Evolutionary conservation across 2,113 vertebrate genomes (phyloP), one percentile per base, ranked within the genome.

Genomic region (Toxotes chatareus): DNA sequence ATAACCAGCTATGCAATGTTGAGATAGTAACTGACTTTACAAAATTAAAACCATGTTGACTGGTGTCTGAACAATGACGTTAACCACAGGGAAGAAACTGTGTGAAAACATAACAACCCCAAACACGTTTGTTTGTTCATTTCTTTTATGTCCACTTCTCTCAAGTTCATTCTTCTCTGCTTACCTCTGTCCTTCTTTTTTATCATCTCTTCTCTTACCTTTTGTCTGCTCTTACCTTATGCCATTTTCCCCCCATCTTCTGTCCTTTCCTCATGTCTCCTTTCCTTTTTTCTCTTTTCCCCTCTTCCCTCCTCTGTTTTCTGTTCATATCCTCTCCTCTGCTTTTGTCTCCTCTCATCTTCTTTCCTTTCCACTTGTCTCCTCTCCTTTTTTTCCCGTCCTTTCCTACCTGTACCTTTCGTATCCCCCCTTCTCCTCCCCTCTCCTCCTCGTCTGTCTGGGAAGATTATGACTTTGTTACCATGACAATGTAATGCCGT

Each of bases 401-500:
- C 14, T 62, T 72, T 62, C 49, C 32, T 36, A 19, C 47, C 38
- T 57, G 51, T 9, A 12, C 51, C 17, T 7, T 4, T 19, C 40
- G 7, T 53, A 0, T 77, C 31, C 7, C 38, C 16, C 16, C 11
- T 12, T 63, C 76, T 63, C 60, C 42, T 38, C 27, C 42, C 40
- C 64, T 59, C 21, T 34, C 51, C 4, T 67, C 63, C 68, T 67
- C 11, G 13, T 83, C 53, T 85, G 83, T 80, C 79, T 4, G 27
- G 36, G 32, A 51, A 83, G 74, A 84, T 91, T 87, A 82, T 72
- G 34, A 84, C 75, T 79, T 72, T 85, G 89, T 92, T 91, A 73
- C 88, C 82, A 94, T 90, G 87, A 89, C 90, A 80, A 82, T 82
- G 51, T 59, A 60, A 82, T 72, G 80, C 66, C 13, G 42, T 82